Percentiles rank a stretch among this genome's conserved stretches.
Evolutionary conservation across 2,888 invertebrate species (phyloP).

Genomic region (Boloria euphrosyne): DNA sequence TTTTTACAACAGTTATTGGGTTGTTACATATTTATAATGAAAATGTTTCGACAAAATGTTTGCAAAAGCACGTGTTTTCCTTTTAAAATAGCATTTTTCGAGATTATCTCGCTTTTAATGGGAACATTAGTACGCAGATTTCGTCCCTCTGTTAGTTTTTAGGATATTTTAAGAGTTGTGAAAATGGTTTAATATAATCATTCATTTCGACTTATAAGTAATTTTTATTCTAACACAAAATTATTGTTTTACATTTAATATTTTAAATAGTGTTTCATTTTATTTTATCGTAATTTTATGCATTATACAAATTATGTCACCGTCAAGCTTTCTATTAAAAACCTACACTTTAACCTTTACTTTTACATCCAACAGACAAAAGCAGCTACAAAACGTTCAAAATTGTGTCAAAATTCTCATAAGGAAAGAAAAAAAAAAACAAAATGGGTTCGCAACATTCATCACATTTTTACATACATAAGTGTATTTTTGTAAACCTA

Average conservation of each 20-base stretch:
- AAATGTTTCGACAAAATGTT: slow-evolving; percentile 19
- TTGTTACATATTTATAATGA: slow-evolving; percentile 6
- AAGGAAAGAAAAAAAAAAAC: no score
- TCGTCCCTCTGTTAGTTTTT: slow-evolving; percentile 23
- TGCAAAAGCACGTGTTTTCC: slow-evolving; percentile 18
- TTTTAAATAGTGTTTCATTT: no score
- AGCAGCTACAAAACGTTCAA: no score
- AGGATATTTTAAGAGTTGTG: slow-evolving; percentile 11
- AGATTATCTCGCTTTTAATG: slow-evolving; percentile 36
- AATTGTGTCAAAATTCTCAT: no score
- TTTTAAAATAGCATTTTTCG: slow-evolving; percentile 30
- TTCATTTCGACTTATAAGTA: background rate
- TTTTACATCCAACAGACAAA: no score
- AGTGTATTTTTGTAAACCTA: no score
- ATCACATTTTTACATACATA: background rate
- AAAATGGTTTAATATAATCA: background rate
- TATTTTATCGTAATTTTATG: no score
- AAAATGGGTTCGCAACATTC: background rate
- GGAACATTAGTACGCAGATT: slow-evolving; percentile 31
- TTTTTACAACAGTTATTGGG: background rate
- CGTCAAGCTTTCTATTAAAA: no score
- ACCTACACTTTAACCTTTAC: no score
- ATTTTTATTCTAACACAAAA: background rate
- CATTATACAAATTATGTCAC: no score
- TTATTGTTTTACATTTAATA: no score